These are phyloP conservation scores for Augochlora pura DNA, from an alignment of 1,140 invertebrate species.

Conservation along the genomic window DNA sequence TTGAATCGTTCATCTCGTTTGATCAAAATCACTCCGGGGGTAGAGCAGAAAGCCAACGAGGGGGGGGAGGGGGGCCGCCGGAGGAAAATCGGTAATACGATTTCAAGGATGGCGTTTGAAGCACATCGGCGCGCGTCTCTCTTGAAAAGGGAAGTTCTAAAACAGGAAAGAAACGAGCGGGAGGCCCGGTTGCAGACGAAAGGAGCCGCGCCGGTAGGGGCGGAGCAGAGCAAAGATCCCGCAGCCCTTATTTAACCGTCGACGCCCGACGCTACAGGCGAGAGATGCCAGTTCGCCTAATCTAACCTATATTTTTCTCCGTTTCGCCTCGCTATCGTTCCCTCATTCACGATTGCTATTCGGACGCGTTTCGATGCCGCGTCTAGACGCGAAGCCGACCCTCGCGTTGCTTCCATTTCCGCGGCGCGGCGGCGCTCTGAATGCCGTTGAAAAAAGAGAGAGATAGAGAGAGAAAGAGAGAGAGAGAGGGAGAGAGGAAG, in stretches of 20 bases:
- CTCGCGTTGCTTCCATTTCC: not conserved
- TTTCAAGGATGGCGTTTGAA: not conserved
- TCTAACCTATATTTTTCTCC: slow-evolving; percentile 66
- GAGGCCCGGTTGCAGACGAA: not conserved
- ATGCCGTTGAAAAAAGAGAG: not conserved
- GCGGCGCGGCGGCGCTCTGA: not conserved
- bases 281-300: slow-evolving; percentile 65
- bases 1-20: no score
- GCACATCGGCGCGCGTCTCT: slow-evolving; percentile 8
- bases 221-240: slow-evolving; percentile 9
- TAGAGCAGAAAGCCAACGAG: no score
- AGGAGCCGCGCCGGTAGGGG: not conserved
- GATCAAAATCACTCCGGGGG: no score
- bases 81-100: no score
- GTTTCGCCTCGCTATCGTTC: slow-evolving; percentile 30
- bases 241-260: slow-evolving; percentile 43
- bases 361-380: not conserved
- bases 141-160: slow-evolving; percentile 28
- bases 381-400: slow-evolving; percentile 22
- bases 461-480: no score
- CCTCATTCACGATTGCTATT: slow-evolving; percentile 2
- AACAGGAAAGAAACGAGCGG: slow-evolving; percentile 26
- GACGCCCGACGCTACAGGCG: slow-evolving; percentile 25
- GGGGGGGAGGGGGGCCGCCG: no score
- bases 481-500: not conserved